Evolutionary conservation across 2,888 invertebrate genomes (phyloP), one percentile per base, ranked within the genome.

Genomic region (Rapana venosa): DNA sequence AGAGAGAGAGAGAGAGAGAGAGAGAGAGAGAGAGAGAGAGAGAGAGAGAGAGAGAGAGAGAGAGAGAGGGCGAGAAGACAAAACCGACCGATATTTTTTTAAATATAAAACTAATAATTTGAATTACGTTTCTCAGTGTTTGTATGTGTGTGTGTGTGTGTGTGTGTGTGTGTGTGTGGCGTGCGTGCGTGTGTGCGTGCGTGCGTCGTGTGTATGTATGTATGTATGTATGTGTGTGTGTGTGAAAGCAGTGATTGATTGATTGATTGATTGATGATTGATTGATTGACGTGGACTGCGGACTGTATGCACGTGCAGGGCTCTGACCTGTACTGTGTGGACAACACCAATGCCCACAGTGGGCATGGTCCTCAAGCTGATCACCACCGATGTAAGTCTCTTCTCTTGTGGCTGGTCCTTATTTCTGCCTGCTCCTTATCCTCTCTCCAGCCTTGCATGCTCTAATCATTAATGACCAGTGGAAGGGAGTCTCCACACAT

Each of bases 341-440:
- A 94, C 26, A 92, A 93, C 26, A 92, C 92, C 84, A 90, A 90
- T 92, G 26, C 95, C 95, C 20, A 94, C 93, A n/a, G 93, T 95
- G 30, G 95, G 94, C 32, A 91, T 94, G 88, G 92, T 95, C 20
- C 92, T 95, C 0, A 91, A 93, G 86, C 93, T 95, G 13, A 93
- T 95, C 85, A 94, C 94, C 15, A 92, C 93, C 36, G 94, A 94
- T 91, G 95, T 95, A 92, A 92, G 93, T 92, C 30, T 74, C 13
- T 88, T n/a, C 6, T 30, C 22, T 88, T 79, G 17, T 74, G 74
- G 61, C 15, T 61, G 15, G 61, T 26, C 74, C n/a, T 22, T 74
- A 5, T 79, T 11, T 35, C 35, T 32, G 77, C 32, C 2, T 70
- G 30, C 20, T 61, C 61, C 20, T 61, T 47, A 5, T 47, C 47